Base-by-base conservation (phyloP, 1,140 invertebrate genomes). In the Chrysopa pallens region DNA sequence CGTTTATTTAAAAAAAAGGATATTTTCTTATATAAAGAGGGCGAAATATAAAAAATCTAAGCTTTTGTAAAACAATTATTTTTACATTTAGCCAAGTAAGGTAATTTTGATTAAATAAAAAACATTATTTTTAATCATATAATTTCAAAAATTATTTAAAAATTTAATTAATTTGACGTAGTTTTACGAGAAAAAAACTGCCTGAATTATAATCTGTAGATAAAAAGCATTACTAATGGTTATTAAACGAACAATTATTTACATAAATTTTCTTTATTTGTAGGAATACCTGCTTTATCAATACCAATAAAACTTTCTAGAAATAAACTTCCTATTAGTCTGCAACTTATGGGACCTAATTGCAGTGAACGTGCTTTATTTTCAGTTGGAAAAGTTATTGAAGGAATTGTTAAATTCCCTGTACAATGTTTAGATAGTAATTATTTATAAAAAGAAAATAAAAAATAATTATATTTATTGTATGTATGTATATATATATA, bases 261-360 rank as follows among this genome's bases (percentile, higher is more conserved):
- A 37, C 28, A 17, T 40, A 23, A 33, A 38, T 36, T 45, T 42
- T 33, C 46, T 46, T 43, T 54, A 53, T 49, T 59, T 60, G 12
- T 51, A 78, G 79, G 91, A 6, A 68, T 95, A 40, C 94, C 94
- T 31, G 93, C 95, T 4, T 58, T 98, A 3, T 87, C 78, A 36
- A 60, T 98, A 44, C 95, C 95, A 0, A 75, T 91, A 38, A 69
- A 70, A 23, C 59, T 94, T 23, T 90, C 87, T 9, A 59, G 58
- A n/a, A 68, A 73, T 42, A 78, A 78, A 2, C 57, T 97, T 33
- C 95, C 95, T 0, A 59, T 98, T 4, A 83, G 89, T 41, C 56
- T 98, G 29, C 95, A 98, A 64, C 58, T 98, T n/a, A 92, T 97
- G 67, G 85, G 81, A 1, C 78, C 78, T 13, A 68, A 66, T 47